Evolutionary conservation across 1,140 invertebrate genomes (phyloP).

Genomic region (Bicyclus anynana): DNA sequence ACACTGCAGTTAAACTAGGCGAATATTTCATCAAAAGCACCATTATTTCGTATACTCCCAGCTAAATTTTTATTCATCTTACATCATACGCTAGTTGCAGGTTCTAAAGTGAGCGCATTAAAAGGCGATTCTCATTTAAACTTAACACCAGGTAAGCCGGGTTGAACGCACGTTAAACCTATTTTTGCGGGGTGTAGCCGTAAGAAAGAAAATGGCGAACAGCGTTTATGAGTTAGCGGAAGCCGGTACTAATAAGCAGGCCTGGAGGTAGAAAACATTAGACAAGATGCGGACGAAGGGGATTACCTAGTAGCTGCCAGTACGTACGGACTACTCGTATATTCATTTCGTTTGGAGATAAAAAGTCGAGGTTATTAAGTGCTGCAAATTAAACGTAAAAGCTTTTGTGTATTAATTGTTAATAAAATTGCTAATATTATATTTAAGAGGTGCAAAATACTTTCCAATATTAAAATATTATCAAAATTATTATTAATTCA

Average conservation of each 20-base stretch:
- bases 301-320: too few species aligned
- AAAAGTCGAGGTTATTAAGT: background rate
- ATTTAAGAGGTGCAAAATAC: background rate
- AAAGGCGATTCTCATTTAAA: slow-evolving; percentile 33
- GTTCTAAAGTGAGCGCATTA: slow-evolving; percentile 25
- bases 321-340: background rate
- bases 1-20: too few species aligned
- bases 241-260: slow-evolving; percentile 41
- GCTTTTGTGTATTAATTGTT: background rate
- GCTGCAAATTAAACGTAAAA: background rate
- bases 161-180: slow-evolving; percentile 37
- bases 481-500: too few species aligned
- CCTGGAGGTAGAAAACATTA: slow-evolving; percentile 31
- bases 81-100: slow-evolving; percentile 4
- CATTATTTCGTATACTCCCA: background rate
- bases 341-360: background rate
- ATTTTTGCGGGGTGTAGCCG: slow-evolving; percentile 36
- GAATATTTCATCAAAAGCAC: background rate
- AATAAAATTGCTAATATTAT: too few species aligned
- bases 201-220: slow-evolving; percentile 43
- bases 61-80: background rate
- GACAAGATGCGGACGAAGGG: slow-evolving; percentile 19
- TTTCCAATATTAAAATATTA: background rate
- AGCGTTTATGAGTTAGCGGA: slow-evolving; percentile 42
- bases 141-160: slow-evolving; percentile 33